These are phyloP conservation scores for Gopherus evgoodei DNA, from an alignment of 2,113 vertebrate species.

Conservation along the genomic window DNA sequence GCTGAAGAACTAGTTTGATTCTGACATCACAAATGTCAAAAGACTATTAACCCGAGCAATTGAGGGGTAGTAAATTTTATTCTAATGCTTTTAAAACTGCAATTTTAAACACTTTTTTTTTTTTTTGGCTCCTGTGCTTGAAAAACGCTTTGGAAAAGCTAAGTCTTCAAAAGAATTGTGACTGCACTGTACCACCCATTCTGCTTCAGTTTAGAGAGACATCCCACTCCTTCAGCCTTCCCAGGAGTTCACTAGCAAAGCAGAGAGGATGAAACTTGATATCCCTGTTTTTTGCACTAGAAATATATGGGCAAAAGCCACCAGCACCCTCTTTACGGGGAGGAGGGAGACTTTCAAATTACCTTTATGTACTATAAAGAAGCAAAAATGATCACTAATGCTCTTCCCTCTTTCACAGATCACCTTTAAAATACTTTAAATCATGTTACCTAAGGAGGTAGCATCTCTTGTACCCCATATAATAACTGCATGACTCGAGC, in stretches of 20 bases:
- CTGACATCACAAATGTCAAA: neutral
- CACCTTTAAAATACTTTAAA: neutral
- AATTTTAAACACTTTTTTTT: neutral
- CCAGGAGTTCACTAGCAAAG: neutral
- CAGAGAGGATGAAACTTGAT: neutral
- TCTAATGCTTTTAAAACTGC: neutral
- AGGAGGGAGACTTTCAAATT: neutral
- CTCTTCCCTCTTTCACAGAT: neutral
- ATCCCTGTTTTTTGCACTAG: neutral
- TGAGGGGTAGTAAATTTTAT: neutral
- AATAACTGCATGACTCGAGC: conserved; percentile 8
- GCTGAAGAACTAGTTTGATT: neutral
- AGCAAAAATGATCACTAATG: neutral
- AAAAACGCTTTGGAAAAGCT: neutral
- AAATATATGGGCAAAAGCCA: neutral
- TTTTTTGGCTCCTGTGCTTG: neutral
- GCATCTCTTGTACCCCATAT: neutral
- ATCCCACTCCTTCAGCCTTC: neutral
- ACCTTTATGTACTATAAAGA: neutral
- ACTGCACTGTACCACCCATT: neutral
- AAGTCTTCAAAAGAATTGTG: neutral
- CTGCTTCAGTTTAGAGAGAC: neutral
- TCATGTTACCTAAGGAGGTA: neutral
- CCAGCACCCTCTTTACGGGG: neutral
- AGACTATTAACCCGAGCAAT: neutral